Percentiles rank a stretch among this genome's conserved stretches.
These are phyloP conservation scores for Calliphora vicina DNA, from an alignment of 1,140 invertebrate species.

Conservation along the genomic window DNA sequence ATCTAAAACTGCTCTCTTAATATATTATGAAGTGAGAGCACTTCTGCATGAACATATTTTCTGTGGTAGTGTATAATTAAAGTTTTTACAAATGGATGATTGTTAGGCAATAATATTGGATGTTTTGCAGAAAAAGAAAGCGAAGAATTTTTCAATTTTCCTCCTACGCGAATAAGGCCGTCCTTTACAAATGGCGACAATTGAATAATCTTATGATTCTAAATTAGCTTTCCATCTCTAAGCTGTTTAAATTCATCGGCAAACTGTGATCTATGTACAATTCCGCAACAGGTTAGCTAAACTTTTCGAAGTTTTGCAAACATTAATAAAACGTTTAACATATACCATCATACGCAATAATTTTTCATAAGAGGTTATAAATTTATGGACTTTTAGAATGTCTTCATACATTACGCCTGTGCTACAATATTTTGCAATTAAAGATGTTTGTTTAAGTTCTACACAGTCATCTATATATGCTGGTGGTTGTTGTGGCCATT, in stretches of 20 bases:
- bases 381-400: background rate
- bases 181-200: slow-evolving; percentile 9
- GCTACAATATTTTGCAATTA: background rate
- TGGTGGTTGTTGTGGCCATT: too few species aligned
- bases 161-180: slow-evolving; percentile 18
- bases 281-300: background rate
- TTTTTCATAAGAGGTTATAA: background rate
- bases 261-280: background rate
- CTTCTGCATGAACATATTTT: background rate
- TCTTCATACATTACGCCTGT: background rate
- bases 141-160: slow-evolving; percentile 12
- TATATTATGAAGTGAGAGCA: background rate
- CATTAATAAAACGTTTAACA: background rate
- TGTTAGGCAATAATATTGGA: slow-evolving; percentile 15
- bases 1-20: background rate
- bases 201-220: background rate
- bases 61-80: background rate
- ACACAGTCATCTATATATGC: too few species aligned
- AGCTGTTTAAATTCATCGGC: background rate
- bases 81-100: background rate
- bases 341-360: background rate
- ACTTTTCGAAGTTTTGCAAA: background rate
- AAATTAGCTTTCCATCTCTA: background rate
- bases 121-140: slow-evolving; percentile 15
- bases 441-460: background rate